phyloP scores from a whole-genome alignment of 2,797 vertebrate species.

The Argya squamiceps region DNA sequence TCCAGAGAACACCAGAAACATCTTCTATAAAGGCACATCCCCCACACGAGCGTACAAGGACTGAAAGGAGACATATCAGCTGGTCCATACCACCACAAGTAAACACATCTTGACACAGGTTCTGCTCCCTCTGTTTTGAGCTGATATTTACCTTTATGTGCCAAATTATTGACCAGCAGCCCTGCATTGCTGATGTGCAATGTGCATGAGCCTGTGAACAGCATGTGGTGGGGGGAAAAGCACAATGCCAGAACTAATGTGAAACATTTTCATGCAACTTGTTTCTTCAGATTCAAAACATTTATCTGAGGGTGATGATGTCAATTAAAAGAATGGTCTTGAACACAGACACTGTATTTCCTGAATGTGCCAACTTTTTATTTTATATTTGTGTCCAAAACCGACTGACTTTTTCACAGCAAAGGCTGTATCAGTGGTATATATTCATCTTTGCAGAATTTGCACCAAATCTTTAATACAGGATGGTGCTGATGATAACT shows the following conservation, averaged over 20 bases:
- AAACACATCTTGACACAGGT: slow-evolving; percentile 54
- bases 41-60: slow-evolving; percentile 90
- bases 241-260: slow-evolving; percentile 76
- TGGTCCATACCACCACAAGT: slow-evolving; percentile 14
- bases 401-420: slow-evolving; percentile 58
- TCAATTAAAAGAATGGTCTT: slow-evolving; percentile 51
- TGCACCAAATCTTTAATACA: slow-evolving; percentile 74
- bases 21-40: slow-evolving; percentile 98
- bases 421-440: slow-evolving; percentile 75
- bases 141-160: slow-evolving; percentile 65
- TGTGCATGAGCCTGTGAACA: slow-evolving; percentile 58
- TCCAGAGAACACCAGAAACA: slow-evolving; percentile 91
- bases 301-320: slow-evolving; percentile 52
- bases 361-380: slow-evolving; percentile 80
- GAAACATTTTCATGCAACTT: slow-evolving; percentile 57
- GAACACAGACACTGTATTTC: slow-evolving; percentile 71
- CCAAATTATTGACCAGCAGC: slow-evolving; percentile 73
- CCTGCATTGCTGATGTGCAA: slow-evolving; percentile 53
- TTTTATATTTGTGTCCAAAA: slow-evolving; percentile 68
- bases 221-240: slow-evolving; percentile 73
- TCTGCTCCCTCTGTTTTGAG: slow-evolving; percentile 66
- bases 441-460: slow-evolving; percentile 78
- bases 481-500: slow-evolving; percentile 77
- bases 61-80: slow-evolving; percentile 65
- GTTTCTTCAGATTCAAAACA: slow-evolving; percentile 49